Base-by-base conservation (phyloP, 2,888 invertebrate genomes). In the Lasioglossum lativentre region DNA sequence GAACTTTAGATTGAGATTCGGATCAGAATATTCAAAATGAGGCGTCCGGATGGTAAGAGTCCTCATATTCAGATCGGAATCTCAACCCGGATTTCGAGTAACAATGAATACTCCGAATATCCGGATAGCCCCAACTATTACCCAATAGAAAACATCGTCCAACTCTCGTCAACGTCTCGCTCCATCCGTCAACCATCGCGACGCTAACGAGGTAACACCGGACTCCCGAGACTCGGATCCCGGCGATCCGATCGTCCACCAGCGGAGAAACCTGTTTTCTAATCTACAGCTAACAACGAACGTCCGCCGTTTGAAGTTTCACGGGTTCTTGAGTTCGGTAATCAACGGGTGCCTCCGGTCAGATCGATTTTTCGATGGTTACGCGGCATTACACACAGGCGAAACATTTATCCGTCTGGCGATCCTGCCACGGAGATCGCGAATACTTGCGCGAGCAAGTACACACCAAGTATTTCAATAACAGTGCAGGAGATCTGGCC, bases 381-480 rank as follows among this genome's bases (percentile, higher is more conserved):
- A 40, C 45, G 40, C n/a, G 34, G 16, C 71, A 70, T 75, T 70
- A 71, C 42, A 78, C 45, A 59, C 78, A 72, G 82, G 82, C 72
- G 30, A 40, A 83, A 78, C 73, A 81, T 88, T 80, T 78, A 78
- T 90, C 78, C 89, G 78, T 23, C 45, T 45, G 56, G 72, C 84
- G 71, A 72, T 56, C 71, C 84, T 84, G 70, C 77, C 71, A 82
- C 63, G 34, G n/a, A 75, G 73, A 76, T 80, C 77, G 83, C 82
- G 82, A 88, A 91, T 91, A 91, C 91, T 90, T 89, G 85, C 47
- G 34, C 79, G 59, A 85, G 83, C 78, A 91, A 91, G 88, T 92
- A 87, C 83, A 83, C 78, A 86, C 81, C 86, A 92, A 92, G 92
- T 92, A 92, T 92, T 92, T 82, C 93, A 91, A 92, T 92, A 92